These are phyloP conservation scores for Harlomillsia oculata DNA, from an alignment of 1,140 invertebrate genomes.

Conservation along the genomic window DNA sequence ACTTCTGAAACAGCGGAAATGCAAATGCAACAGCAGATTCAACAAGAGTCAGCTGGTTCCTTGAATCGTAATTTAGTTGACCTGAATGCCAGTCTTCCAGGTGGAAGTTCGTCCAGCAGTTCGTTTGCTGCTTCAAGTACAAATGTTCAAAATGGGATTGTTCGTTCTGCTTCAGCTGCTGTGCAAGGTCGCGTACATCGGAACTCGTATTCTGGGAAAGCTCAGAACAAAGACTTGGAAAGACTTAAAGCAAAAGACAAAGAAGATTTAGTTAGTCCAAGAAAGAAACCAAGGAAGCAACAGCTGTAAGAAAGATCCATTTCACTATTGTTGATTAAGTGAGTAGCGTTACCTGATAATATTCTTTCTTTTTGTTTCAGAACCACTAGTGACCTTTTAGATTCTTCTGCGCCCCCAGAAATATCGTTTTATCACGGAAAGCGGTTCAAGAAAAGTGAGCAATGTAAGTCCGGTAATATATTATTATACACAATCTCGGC, in stretches of 20 bases:
- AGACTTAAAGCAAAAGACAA: conserved; percentile 27
- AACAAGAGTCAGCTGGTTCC: conserved; percentile 6
- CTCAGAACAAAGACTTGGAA: conserved; percentile 29
- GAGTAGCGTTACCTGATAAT: neutral
- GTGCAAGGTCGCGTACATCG: conserved; percentile 1
- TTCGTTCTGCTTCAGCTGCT: conserved; percentile 12
- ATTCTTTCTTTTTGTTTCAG: conserved; percentile 39
- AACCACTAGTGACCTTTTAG: conserved; percentile 54
- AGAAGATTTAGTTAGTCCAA: conserved; percentile 53
- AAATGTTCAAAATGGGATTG: conserved; percentile 19
- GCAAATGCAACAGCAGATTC: conserved; percentile 22
- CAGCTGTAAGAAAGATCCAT: conserved; percentile 47
- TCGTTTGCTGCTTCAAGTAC: neutral
- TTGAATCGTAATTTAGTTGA: neutral
- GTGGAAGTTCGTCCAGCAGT: conserved; percentile 17
- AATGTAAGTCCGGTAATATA: conserved; percentile 22
- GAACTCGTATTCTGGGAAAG: conserved; percentile 15
- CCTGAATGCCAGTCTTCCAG: conserved; percentile 10
- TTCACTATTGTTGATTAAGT: neutral
- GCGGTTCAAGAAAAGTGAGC: conserved; percentile 24
- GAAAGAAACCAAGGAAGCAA: conserved; percentile 68
- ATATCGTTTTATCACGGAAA: conserved; percentile 36
- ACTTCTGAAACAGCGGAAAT: conserved; percentile 46
- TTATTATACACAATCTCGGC: no score
- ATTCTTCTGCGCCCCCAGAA: conserved; percentile 45